Conservation (phyloP, 2,797 vertebrate species). For the Lepus townsendii region DNA sequence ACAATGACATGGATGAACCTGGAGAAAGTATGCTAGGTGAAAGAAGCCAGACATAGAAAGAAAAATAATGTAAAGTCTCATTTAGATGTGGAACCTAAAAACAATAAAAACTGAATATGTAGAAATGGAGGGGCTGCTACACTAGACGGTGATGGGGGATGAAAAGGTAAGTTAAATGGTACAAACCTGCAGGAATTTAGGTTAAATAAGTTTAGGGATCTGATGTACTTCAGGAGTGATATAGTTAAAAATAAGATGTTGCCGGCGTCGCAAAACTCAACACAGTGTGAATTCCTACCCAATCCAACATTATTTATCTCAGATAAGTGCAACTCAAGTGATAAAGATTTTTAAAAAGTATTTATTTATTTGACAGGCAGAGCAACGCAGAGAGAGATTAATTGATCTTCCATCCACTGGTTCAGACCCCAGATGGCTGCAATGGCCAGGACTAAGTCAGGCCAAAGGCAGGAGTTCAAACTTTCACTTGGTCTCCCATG, state of each 20-base stretch:
- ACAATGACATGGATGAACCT: fast-evolving
- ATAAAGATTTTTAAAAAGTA: background rate
- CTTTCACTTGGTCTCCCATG: no score
- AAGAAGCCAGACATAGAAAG: background rate
- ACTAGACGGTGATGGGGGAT: fast-evolving
- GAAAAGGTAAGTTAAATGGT: background rate
- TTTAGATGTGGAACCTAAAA: background rate
- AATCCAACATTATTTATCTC: background rate
- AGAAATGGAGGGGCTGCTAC: no score
- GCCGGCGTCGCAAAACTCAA: background rate
- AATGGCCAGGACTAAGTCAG: no score
- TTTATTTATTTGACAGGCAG: no score
- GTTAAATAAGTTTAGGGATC: background rate
- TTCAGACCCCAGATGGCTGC: no score
- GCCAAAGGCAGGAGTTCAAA: no score
- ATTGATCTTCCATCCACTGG: no score
- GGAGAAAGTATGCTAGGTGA: background rate
- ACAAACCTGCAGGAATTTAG: no score
- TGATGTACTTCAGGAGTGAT: fast-evolving
- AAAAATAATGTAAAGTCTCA: background rate
- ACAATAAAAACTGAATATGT: background rate
- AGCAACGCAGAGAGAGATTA: no score
- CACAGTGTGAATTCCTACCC: background rate
- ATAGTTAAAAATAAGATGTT: background rate
- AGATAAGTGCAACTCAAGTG: background rate